A percentile compares a stretch with the other conserved stretches of the same genome.
Evolutionary conservation across 2,797 vertebrate genomes (phyloP).

Genomic region (Trachops cirrhosus): DNA sequence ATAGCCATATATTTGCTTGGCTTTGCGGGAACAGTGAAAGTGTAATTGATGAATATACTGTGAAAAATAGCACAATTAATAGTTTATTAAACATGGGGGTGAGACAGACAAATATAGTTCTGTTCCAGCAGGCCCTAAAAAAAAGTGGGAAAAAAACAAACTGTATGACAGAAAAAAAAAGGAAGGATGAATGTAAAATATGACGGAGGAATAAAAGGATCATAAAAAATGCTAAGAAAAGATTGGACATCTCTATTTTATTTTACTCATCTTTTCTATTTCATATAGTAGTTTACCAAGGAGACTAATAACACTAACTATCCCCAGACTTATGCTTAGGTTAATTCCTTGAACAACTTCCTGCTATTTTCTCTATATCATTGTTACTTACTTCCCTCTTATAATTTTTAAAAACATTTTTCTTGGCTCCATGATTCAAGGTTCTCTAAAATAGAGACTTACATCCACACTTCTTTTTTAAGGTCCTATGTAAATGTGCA

Average conservation of each 20-base stretch:
- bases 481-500: neutral
- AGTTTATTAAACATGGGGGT: neutral
- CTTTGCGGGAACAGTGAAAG: conserved; percentile 88
- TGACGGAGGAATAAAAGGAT: neutral
- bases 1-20: conserved; percentile 94
- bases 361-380: neutral
- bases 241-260: neutral
- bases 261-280: neutral
- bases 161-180: neutral
- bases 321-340: neutral
- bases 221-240: neutral
- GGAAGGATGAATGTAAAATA: conserved; percentile 7
- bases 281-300: neutral
- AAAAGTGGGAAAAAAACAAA: conserved; percentile 16
- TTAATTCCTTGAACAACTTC: neutral
- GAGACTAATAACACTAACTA: neutral
- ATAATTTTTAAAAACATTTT: neutral
- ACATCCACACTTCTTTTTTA: neutral
- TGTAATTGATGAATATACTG: conserved; percentile 94
- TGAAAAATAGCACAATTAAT: conserved; percentile 61
- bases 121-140: neutral
- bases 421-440: neutral
- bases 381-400: neutral
- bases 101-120: neutral
- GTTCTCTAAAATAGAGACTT: neutral